Evolutionary conservation across 2,797 vertebrate genomes (phyloP).

Genomic region (Simalia tracyae): DNA sequence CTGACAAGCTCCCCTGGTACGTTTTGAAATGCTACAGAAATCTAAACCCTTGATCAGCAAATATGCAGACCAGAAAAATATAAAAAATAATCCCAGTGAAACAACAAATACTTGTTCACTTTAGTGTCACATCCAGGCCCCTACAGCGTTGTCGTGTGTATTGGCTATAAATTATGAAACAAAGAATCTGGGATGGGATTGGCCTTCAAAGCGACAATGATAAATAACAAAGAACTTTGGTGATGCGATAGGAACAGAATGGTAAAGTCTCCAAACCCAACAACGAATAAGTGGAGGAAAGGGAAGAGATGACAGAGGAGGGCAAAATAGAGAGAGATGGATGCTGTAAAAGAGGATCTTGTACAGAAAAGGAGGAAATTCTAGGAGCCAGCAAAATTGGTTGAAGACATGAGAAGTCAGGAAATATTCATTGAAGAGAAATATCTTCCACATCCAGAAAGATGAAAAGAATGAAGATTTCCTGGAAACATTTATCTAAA

Average conservation of each 20-base stretch:
- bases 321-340: not conserved
- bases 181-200: not conserved
- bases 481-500: not conserved
- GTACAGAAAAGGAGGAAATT: not conserved
- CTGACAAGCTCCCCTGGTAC: not conserved
- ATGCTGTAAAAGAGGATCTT: not conserved
- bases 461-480: not conserved
- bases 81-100: not conserved
- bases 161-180: not conserved
- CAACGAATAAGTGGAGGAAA: not conserved
- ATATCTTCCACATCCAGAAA: not conserved
- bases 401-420: not conserved
- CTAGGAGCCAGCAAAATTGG: slow-evolving; percentile 14
- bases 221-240: not conserved
- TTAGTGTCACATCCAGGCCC: not conserved
- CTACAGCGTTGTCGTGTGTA: not conserved
- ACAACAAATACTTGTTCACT: not conserved
- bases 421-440: not conserved
- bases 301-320: not conserved
- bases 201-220: not conserved
- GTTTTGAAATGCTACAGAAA: not conserved
- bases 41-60: not conserved
- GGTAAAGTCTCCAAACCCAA: not conserved
- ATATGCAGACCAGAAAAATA: not conserved
- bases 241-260: not conserved